Evolutionary conservation across 2,797 vertebrate genomes (phyloP), one percentile per base, ranked within the genome.

Genomic region (Taenioides sp.): DNA sequence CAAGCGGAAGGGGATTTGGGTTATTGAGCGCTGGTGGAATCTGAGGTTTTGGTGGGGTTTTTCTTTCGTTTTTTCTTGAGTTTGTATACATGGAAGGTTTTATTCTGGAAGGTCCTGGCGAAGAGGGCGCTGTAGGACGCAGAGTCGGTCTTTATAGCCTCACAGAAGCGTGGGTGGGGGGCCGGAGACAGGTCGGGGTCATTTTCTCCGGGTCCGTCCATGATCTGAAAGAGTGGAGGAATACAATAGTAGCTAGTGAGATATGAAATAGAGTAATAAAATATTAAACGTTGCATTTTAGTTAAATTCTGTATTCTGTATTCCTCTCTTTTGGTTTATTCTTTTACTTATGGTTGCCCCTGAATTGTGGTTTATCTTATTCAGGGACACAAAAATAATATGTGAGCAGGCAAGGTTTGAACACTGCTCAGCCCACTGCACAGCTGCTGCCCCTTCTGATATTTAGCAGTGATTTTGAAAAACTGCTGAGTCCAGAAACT

Each of bases 1-100:
- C 64, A 80, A 16, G 59, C 74, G 72, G 72, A 1, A 3, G 77
- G 76, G 75, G 73, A 59, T 31, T 58, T n/a, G 71, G 62, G 67
- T 23, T 61, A 87, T 43, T 47, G 82, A 62, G 75, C 70, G 14
- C 3, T 60, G 0, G 62, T 10, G 60, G 81, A 62, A 67, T 88
- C 81, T 2, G 85, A 47, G 75, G 69, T 78, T 78, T 84, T 91
- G 49, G 65, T 2, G 43, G 63, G 3, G 55, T 74, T 86, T 71
- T 92, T 93, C 86, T 90, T 93, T 63, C 83, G 88, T 52, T 90
- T 88, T 86, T 93, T 94, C 82, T 90, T 93, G 40, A 98, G 91
- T 80, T 90, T 95, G 93, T 98, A 99, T 67, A 98, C 95, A 0
- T 97, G 94, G 91, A 99, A 99, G 7, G 96, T 98, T 91, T 98